phyloP scores from a whole-genome alignment of 2,888 invertebrate genomes.

The Oscheius sp. region DNA sequence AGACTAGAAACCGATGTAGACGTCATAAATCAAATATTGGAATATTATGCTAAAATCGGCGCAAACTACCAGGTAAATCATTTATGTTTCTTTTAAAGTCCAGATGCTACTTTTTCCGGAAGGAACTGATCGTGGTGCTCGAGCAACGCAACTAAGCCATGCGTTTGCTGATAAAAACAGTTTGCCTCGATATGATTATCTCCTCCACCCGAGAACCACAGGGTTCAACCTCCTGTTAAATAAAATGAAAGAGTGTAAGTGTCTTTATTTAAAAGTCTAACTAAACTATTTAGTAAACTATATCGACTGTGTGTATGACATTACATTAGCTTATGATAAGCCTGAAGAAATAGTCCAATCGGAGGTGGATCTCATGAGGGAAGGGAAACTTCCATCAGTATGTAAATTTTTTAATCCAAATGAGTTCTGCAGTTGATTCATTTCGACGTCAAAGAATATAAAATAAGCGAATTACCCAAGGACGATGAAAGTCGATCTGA shows the following conservation, averaged over 20 bases:
- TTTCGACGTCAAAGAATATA: conserved; percentile 46
- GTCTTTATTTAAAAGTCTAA: background rate
- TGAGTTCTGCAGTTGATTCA: conserved; percentile 40
- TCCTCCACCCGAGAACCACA: conserved; percentile 86
- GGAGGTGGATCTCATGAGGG: conserved; percentile 78
- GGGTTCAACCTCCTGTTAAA: conserved; percentile 76
- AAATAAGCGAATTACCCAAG: conserved; percentile 35
- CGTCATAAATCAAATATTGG: conserved; percentile 78
- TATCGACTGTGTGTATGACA: conserved; percentile 83
- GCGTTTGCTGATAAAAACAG: conserved; percentile 76
- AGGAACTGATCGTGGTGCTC: conserved; percentile 84
- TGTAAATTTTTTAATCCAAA: conserved; percentile 81
- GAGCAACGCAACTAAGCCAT: conserved; percentile 80
- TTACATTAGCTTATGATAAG: conserved; percentile 81
- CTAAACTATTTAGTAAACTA: conserved; percentile 73
- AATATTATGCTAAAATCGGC: conserved; percentile 79
- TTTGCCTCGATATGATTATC: conserved; percentile 78
- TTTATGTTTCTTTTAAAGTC: conserved; percentile 31
- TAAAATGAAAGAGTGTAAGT: conserved; percentile 73
- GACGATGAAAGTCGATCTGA: conserved; percentile 44
- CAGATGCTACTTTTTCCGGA: conserved; percentile 84
- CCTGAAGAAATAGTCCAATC: conserved; percentile 78
- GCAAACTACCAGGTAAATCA: conserved; percentile 74
- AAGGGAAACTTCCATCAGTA: conserved; percentile 80
- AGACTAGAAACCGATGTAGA: conserved; percentile 82